Evolutionary conservation across 2,797 vertebrate species (phyloP).

Genomic region (Chlorospingus flavigularis): DNA sequence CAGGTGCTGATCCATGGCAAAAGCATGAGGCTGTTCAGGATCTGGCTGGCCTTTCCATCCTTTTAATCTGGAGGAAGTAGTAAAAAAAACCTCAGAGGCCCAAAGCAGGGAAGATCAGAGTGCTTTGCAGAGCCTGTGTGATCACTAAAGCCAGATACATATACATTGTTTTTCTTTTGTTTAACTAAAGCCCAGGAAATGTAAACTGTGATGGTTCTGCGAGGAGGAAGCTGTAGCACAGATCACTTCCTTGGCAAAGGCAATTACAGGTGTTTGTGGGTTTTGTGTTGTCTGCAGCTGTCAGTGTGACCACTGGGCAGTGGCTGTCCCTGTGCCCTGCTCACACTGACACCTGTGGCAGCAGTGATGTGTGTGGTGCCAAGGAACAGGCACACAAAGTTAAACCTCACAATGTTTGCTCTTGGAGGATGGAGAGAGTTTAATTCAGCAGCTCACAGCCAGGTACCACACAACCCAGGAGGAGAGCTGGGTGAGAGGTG

Average conservation of each 20-base stretch:
- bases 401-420: background rate
- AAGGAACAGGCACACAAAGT: background rate
- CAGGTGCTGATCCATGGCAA: background rate
- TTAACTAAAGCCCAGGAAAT: background rate
- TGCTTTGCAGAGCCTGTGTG: background rate
- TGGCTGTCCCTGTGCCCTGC: background rate
- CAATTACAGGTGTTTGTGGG: background rate
- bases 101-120: background rate
- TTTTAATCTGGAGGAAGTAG: background rate
- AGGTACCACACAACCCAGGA: background rate
- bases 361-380: background rate
- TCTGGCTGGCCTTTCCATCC: background rate
- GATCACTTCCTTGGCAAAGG: background rate
- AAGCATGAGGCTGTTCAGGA: background rate
- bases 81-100: background rate
- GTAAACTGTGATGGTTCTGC: background rate
- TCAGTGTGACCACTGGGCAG: background rate
- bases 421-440: background rate
- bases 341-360: background rate
- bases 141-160: background rate
- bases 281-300: background rate
- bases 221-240: background rate
- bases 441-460: background rate
- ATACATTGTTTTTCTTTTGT: background rate
- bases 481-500: background rate